phyloP scores from a whole-genome alignment of 2,113 vertebrate genomes.

The Pelodiscus sinensis region DNA sequence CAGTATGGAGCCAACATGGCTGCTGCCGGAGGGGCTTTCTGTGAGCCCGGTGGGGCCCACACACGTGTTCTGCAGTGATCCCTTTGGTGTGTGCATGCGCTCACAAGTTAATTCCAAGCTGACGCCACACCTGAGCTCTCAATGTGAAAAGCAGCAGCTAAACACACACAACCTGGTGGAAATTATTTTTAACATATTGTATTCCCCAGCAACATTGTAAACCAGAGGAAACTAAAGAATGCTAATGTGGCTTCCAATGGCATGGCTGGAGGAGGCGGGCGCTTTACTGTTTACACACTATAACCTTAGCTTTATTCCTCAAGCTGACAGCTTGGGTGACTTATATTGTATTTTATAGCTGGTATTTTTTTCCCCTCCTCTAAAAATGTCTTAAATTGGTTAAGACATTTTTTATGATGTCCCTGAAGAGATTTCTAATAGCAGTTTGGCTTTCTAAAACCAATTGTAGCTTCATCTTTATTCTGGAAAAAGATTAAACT shows the following conservation, averaged over 20 bases:
- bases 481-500: background rate
- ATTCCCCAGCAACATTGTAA: background rate
- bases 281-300: rapidly evolving
- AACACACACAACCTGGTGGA: background rate
- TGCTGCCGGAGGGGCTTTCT: rapidly evolving
- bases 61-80: rapidly evolving
- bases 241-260: background rate
- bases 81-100: background rate
- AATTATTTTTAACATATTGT: background rate
- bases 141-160: background rate
- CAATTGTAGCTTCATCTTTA: background rate
- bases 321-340: background rate
- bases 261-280: background rate
- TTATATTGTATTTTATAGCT: rapidly evolving
- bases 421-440: background rate
- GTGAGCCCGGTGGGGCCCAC: background rate
- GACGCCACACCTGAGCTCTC: rapidly evolving
- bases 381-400: background rate
- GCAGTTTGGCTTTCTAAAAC: background rate
- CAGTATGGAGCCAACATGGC: rapidly evolving
- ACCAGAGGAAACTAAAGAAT: background rate
- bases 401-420: background rate
- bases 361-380: background rate
- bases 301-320: background rate
- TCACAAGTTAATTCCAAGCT: rapidly evolving